These are phyloP conservation scores for Gasteruption jaculator DNA, from an alignment of 2,888 invertebrate genomes.

Conservation along the genomic window DNA sequence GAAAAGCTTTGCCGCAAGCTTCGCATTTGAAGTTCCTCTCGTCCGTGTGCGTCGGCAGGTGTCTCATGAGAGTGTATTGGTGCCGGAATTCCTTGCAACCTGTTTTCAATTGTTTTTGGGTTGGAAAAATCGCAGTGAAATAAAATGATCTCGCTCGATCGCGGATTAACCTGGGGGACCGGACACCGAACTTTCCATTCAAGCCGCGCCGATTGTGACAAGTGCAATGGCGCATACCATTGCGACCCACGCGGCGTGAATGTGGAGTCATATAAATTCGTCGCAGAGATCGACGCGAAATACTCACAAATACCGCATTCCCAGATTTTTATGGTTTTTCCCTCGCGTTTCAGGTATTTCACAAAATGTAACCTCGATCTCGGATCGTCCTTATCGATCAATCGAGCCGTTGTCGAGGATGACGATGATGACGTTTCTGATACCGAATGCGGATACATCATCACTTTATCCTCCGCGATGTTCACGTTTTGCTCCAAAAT, in stretches of 20 bases:
- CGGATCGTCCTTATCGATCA: slow-evolving; percentile 60
- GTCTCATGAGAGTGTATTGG: slow-evolving; percentile 72
- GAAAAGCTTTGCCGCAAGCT: slow-evolving; percentile 69
- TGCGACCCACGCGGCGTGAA: slow-evolving; percentile 1
- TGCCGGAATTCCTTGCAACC: slow-evolving; percentile 72
- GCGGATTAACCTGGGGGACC: no score
- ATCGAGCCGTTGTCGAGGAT: slow-evolving; percentile 23
- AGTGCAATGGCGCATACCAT: no score
- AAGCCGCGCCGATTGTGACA: no score
- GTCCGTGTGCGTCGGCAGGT: slow-evolving; percentile 72
- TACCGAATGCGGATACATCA: slow-evolving; percentile 26
- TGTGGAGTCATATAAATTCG: slow-evolving; percentile 2
- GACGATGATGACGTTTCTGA: slow-evolving; percentile 25
- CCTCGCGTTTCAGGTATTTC: slow-evolving; percentile 65
- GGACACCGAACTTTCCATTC: no score
- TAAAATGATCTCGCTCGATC: no score
- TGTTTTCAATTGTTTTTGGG: slow-evolving; percentile 33
- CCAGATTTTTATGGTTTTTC: slow-evolving; percentile 67
- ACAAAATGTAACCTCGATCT: slow-evolving; percentile 62
- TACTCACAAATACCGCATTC: slow-evolving; percentile 72
- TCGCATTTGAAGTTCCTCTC: slow-evolving; percentile 73
- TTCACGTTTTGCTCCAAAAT: slow-evolving; percentile 29
- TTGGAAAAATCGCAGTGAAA: no score
- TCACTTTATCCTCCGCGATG: slow-evolving; percentile 28
- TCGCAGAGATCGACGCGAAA: slow-evolving; percentile 4